Percentiles rank a stretch among this genome's conserved stretches.
phyloP scores from a whole-genome alignment of 1,140 invertebrate genomes.

The Cryptotermes secundus region DNA sequence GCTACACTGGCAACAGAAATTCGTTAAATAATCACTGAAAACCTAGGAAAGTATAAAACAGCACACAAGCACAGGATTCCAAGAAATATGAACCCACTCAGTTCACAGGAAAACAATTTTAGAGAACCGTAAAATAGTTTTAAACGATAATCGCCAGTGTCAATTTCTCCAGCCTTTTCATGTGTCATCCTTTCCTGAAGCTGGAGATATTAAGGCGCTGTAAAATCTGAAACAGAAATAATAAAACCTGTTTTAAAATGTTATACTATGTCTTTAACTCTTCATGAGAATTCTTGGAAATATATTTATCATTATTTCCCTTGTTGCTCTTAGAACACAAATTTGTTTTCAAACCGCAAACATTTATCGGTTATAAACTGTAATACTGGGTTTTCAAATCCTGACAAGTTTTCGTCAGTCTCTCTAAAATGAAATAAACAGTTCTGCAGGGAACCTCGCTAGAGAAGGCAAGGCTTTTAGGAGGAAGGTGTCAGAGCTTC shows the following conservation, averaged over 20 bases:
- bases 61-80: background rate
- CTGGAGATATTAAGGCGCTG: background rate
- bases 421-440: too few relatives aligned
- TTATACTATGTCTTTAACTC: background rate
- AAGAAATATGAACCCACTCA: background rate
- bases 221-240: background rate
- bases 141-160: background rate
- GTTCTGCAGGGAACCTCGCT: too few relatives aligned
- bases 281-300: background rate
- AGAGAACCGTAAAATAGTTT: background rate
- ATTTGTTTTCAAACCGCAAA: background rate
- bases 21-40: too few relatives aligned
- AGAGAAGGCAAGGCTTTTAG: too few relatives aligned
- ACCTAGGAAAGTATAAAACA: too few relatives aligned
- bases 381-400: too few relatives aligned
- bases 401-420: too few relatives aligned
- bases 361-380: background rate
- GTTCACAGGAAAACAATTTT: background rate
- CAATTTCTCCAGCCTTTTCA: background rate
- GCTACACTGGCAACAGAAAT: too few relatives aligned
- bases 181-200: background rate
- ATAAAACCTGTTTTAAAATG: background rate
- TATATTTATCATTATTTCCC: background rate
- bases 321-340: background rate
- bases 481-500: too few relatives aligned